Conservation (phyloP, 35 echinoderm and acorn worm species). For the Acanthaster planci region DNA sequence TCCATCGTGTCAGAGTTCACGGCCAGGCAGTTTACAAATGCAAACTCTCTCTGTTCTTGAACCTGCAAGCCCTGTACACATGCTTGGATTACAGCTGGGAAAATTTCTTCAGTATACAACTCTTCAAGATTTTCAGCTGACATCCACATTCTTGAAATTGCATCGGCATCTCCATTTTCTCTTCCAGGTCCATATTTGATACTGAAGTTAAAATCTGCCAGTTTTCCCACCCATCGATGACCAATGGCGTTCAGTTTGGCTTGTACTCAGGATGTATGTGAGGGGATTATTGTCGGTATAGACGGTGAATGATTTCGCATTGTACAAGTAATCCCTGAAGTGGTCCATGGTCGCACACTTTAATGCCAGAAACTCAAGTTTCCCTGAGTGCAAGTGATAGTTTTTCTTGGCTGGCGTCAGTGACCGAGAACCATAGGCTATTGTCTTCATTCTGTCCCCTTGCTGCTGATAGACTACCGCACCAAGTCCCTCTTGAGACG, state of each 20-base stretch:
- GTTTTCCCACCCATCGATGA: conserved; percentile 61
- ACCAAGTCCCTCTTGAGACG: conserved; percentile 63
- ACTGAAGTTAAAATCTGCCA: conserved; percentile 63
- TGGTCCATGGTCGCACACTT: conserved; percentile 61
- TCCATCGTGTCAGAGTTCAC: background rate
- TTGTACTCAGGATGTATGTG: conserved; percentile 46
- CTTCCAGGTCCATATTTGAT: conserved; percentile 61
- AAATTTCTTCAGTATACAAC: conserved; percentile 46
- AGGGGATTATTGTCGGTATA: too few species aligned
- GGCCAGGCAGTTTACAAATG: conserved; percentile 19
- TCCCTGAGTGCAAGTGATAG: conserved; percentile 70
- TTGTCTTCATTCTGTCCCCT: too few species aligned
- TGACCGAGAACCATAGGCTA: conserved; percentile 66
- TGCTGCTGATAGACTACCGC: conserved; percentile 73
- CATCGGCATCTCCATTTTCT: conserved; percentile 53
- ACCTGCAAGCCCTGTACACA: conserved; percentile 21
- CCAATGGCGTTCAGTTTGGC: conserved; percentile 75
- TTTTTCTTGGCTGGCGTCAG: conserved; percentile 62
- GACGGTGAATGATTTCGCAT: conserved; percentile 59
- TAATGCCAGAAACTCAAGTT: too few species aligned
- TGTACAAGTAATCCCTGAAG: conserved; percentile 66
- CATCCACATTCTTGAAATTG: conserved; percentile 40
- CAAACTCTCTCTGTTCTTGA: conserved; percentile 13
- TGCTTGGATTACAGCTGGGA: conserved; percentile 45
- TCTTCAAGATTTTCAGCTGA: background rate